Evolutionary conservation across 2,797 vertebrate species (phyloP).

Genomic region (Sebastes kiyomatsui): DNA sequence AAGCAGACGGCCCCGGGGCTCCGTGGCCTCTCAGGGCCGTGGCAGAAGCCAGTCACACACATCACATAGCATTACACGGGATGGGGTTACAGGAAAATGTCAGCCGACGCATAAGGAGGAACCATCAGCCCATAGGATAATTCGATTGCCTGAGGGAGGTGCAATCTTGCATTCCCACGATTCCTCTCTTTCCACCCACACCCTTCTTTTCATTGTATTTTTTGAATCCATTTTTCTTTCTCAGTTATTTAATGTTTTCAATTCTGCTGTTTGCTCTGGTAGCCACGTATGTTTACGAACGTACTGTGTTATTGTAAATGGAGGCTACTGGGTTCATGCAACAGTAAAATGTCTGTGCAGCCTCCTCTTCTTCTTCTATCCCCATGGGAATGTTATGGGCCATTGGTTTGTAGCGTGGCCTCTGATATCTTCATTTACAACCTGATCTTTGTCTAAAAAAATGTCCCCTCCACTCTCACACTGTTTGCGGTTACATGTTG

Average conservation of each 20-base stretch:
- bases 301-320: slow-evolving; percentile 32
- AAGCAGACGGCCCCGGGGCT: slow-evolving; percentile 61
- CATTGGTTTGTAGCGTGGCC: slow-evolving; percentile 42
- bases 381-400: slow-evolving; percentile 46
- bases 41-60: slow-evolving; percentile 85
- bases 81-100: slow-evolving; percentile 86
- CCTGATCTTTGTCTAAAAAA: slow-evolving; percentile 44
- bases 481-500: slow-evolving; percentile 32
- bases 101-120: slow-evolving; percentile 83
- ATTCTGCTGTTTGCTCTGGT: slow-evolving; percentile 60
- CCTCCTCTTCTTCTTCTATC: not conserved
- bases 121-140: slow-evolving; percentile 86
- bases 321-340: slow-evolving; percentile 16
- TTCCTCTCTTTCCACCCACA: slow-evolving; percentile 85
- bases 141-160: slow-evolving; percentile 82
- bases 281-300: slow-evolving; percentile 49
- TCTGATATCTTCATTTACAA: slow-evolving; percentile 60
- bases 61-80: slow-evolving; percentile 84
- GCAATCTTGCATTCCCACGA: slow-evolving; percentile 86
- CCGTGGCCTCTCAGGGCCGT: slow-evolving; percentile 71
- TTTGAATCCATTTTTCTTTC: slow-evolving; percentile 66
- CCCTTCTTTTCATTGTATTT: slow-evolving; percentile 81
- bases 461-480: not conserved
- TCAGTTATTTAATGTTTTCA: slow-evolving; percentile 74
- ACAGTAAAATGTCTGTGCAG: not conserved